A percentile compares a stretch with the other conserved stretches of the same genome.
These are phyloP conservation scores for Drosophila littoralis DNA, from an alignment of 1,140 invertebrate genomes.

Conservation along the genomic window DNA sequence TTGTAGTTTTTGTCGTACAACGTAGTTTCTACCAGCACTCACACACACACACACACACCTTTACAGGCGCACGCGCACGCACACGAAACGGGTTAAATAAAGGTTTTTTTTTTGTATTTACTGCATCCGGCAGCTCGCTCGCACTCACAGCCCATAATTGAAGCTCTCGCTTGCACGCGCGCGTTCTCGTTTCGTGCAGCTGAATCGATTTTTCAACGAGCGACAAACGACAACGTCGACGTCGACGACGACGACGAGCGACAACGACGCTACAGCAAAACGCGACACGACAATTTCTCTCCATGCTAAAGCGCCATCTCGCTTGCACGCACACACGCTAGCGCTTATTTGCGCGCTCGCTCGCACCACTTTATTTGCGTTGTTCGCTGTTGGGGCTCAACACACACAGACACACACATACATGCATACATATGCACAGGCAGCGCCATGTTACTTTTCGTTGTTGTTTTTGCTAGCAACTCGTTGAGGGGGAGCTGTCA, in stretches of 20 bases:
- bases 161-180: conserved; percentile 37
- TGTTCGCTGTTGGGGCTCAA: conserved; percentile 55
- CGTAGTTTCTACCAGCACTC: conserved; percentile 53
- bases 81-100: conserved; percentile 73
- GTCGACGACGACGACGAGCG: conserved; percentile 15
- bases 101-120: conserved; percentile 48
- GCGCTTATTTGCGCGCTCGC: conserved; percentile 34
- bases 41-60: conserved; percentile 25
- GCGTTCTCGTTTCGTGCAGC: conserved; percentile 63
- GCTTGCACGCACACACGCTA: conserved; percentile 18
- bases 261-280: conserved; percentile 34
- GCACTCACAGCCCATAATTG: conserved; percentile 22
- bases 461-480: conserved; percentile 58
- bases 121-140: conserved; percentile 53
- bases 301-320: conserved; percentile 43
- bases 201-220: conserved; percentile 75
- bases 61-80: conserved; percentile 59
- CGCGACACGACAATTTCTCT: conserved; percentile 78
- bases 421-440: conserved; percentile 14
- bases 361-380: conserved; percentile 55
- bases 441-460: conserved; percentile 72
- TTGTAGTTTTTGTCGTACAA: conserved; percentile 71
- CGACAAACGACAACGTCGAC: conserved; percentile 33
- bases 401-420: conserved; percentile 21
- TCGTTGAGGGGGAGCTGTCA: conserved; percentile 72